Conservation (phyloP, 2,113 vertebrate genomes). For the Periophthalmus modestus region DNA sequence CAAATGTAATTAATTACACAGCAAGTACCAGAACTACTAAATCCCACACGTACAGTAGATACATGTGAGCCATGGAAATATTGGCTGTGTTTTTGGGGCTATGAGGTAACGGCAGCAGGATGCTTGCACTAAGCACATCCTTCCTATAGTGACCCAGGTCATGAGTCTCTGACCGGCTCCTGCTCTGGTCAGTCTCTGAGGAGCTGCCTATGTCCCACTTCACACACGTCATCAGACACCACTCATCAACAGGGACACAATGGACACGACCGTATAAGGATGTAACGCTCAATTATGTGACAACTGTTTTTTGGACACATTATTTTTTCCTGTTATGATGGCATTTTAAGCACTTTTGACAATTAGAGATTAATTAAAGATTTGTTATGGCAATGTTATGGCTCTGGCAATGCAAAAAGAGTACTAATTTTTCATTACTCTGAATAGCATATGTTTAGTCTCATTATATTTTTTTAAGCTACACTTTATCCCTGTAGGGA, state of each 20-base stretch:
- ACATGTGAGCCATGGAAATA: background rate
- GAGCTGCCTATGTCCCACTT: constrained; percentile 25
- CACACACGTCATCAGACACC: constrained; percentile 11
- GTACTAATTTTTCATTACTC: no score
- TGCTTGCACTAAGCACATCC: constrained; percentile 67
- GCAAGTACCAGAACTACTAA: background rate
- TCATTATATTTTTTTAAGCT: no score
- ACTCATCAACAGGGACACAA: background rate
- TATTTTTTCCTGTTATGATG: background rate
- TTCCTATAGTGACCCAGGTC: constrained; percentile 73
- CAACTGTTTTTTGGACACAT: no score
- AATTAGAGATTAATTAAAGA: background rate
- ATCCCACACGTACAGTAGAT: background rate
- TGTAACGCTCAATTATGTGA: background rate
- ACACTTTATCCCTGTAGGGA: no score
- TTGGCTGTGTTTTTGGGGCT: background rate
- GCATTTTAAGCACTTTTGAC: background rate
- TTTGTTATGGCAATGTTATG: no score
- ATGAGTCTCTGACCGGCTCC: constrained; percentile 54
- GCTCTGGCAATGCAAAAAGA: no score
- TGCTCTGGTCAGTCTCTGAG: constrained; percentile 60
- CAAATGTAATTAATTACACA: no score
- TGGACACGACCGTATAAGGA: background rate
- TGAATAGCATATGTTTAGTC: no score
- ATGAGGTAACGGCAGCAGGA: constrained; percentile 41